These are phyloP conservation scores for Pachyseris speciosa DNA, from an alignment of 64 coral and sea anemone species.

Conservation along the genomic window DNA sequence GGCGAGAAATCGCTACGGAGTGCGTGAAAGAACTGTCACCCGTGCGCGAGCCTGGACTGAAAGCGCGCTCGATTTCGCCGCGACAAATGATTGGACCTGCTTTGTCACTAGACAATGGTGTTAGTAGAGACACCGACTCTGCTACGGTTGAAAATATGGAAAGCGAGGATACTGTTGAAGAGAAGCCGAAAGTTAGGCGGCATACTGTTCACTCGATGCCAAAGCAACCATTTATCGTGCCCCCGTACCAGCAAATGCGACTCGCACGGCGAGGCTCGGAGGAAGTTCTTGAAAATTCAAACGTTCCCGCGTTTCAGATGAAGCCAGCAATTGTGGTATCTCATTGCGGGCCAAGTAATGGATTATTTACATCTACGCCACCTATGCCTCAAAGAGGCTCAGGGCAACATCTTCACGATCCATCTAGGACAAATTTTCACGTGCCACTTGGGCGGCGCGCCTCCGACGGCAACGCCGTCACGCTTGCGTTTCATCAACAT, in stretches of 20 bases:
- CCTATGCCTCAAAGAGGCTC: background rate
- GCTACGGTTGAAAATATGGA: conserved; percentile 75
- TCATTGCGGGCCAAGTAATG: conserved; percentile 63
- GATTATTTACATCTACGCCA: background rate
- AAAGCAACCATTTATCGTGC: conserved; percentile 64
- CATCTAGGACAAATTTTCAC: conserved; percentile 13
- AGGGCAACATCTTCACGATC: conserved; percentile 50
- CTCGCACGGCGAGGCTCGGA: conserved; percentile 35
- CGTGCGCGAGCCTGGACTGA: conserved; percentile 71
- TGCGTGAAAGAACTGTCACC: conserved; percentile 86
- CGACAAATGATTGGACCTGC: conserved; percentile 70
- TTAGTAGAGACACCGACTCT: conserved; percentile 54
- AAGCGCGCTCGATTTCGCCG: conserved; percentile 63
- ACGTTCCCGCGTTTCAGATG: background rate
- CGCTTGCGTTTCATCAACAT: conserved; percentile 85
- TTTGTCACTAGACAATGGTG: conserved; percentile 69
- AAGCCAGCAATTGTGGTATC: conserved; percentile 83
- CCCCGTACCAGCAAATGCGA: conserved; percentile 66
- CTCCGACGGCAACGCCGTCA: conserved; percentile 92
- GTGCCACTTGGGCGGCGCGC: conserved; percentile 77
- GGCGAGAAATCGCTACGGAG: conserved; percentile 91
- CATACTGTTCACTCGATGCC: conserved; percentile 88
- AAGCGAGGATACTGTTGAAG: conserved; percentile 55
- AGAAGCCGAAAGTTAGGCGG: conserved; percentile 65
- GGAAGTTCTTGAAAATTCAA: conserved; percentile 38